Percentiles rank a stretch among this genome's conserved stretches.
These are phyloP conservation scores for Microplitis manilae DNA, from an alignment of 2,888 invertebrate genomes.

Conservation along the genomic window DNA sequence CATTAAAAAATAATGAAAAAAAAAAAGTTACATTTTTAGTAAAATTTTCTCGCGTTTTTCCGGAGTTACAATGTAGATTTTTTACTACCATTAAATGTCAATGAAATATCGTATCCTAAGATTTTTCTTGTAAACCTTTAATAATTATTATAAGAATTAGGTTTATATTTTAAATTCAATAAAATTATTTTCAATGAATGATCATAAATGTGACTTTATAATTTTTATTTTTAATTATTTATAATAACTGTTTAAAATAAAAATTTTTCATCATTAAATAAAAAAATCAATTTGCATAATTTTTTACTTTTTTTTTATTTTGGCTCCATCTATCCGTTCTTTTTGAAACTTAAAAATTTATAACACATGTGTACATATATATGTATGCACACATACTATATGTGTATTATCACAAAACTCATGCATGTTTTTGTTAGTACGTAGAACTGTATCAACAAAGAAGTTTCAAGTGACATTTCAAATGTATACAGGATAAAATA, in stretches of 20 bases:
- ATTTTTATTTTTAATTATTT: not conserved
- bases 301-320: not conserved
- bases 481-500: not conserved
- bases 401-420: too few species aligned
- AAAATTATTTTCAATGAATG: constrained; percentile 68
- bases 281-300: not conserved
- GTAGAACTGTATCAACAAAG: too few species aligned
- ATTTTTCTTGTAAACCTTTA: constrained; percentile 61
- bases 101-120: constrained; percentile 62
- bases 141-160: constrained; percentile 66
- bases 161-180: constrained; percentile 68
- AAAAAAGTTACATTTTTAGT: not conserved
- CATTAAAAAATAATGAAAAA: constrained; percentile 21
- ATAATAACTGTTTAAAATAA: not conserved
- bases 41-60: constrained; percentile 32
- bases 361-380: too few species aligned
- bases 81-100: constrained; percentile 57
- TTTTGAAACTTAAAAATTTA: not conserved
- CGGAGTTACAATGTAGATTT: constrained; percentile 50
- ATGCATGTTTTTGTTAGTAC: too few species aligned
- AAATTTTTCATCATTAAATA: not conserved
- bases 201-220: constrained; percentile 22
- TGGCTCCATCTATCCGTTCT: not conserved
- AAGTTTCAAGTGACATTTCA: not conserved
- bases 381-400: too few species aligned